phyloP scores from a whole-genome alignment of 92 coral and sea anemone species.

The Meandrina meandrites region DNA sequence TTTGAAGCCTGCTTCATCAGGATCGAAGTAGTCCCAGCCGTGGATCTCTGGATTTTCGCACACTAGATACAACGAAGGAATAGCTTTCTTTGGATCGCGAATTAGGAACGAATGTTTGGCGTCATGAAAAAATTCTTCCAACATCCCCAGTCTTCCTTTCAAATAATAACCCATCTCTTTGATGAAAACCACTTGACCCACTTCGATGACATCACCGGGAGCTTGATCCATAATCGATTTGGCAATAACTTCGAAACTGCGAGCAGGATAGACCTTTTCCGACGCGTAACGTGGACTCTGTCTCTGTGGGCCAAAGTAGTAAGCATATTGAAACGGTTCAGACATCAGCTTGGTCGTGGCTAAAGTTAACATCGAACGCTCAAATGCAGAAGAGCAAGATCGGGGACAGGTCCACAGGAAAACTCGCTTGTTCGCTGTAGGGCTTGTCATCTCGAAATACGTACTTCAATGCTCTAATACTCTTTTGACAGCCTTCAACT shows the following conservation, averaged over 20 bases:
- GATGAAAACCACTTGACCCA: conserved; percentile 53
- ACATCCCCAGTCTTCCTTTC: conserved; percentile 47
- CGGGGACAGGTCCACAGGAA: conserved; percentile 70
- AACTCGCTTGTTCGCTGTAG: conserved; percentile 22
- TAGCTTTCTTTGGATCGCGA: conserved; percentile 65
- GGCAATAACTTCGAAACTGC: conserved; percentile 46
- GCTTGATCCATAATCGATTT: conserved; percentile 30
- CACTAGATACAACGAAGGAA: conserved; percentile 58
- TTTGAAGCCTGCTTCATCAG: conserved; percentile 67
- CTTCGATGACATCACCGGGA: conserved; percentile 52
- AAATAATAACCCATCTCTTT: conserved; percentile 78
- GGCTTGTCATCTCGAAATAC: neutral
- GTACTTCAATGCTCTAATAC: too few relatives aligned
- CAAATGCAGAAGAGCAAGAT: conserved; percentile 69
- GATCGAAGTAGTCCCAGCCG: conserved; percentile 79
- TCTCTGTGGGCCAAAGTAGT: conserved; percentile 20
- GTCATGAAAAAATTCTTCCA: conserved; percentile 59
- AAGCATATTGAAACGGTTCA: conserved; percentile 9
- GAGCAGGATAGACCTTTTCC: neutral
- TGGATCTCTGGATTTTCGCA: conserved; percentile 48
- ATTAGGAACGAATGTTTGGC: conserved; percentile 73
- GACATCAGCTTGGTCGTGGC: neutral
- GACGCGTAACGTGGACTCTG: conserved; percentile 13
- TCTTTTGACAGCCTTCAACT: too few relatives aligned
- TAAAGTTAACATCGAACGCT: conserved; percentile 59